Conservation (phyloP, 2,113 vertebrate genomes). For the Cinclus cinclus region DNA sequence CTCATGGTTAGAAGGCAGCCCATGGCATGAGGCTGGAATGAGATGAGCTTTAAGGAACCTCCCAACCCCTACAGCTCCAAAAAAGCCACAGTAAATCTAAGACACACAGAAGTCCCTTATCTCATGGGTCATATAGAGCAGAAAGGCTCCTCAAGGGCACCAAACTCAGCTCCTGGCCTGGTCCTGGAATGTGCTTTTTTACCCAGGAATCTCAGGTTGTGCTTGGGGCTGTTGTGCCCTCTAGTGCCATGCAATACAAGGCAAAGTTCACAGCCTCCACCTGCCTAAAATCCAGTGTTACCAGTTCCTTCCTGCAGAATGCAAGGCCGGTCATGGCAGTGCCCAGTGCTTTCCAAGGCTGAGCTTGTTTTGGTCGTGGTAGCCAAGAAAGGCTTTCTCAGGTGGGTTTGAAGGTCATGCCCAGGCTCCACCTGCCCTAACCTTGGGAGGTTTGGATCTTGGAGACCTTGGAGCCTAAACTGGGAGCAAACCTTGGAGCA, state of each 20-base stretch:
- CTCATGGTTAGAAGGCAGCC: background rate
- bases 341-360: rapidly evolving
- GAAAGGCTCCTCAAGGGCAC: background rate
- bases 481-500: background rate
- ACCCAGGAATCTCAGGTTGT: background rate
- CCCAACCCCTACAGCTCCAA: background rate
- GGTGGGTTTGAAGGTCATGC: background rate
- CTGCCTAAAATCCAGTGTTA: background rate
- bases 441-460: background rate
- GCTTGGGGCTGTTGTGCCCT: constrained; percentile 4
- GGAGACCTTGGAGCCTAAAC: background rate
- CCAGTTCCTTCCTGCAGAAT: background rate
- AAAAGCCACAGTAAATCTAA: background rate
- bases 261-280: background rate
- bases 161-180: background rate
- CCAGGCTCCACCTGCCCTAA: background rate
- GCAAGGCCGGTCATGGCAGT: rapidly evolving
- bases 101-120: background rate
- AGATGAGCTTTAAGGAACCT: background rate
- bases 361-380: background rate
- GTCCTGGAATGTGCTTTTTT: background rate
- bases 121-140: background rate
- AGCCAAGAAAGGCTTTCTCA: background rate
- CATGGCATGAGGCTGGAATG: background rate
- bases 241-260: background rate